These are phyloP conservation scores for Dysmachus trigonus DNA, from an alignment of 2,888 invertebrate species.

Conservation along the genomic window DNA sequence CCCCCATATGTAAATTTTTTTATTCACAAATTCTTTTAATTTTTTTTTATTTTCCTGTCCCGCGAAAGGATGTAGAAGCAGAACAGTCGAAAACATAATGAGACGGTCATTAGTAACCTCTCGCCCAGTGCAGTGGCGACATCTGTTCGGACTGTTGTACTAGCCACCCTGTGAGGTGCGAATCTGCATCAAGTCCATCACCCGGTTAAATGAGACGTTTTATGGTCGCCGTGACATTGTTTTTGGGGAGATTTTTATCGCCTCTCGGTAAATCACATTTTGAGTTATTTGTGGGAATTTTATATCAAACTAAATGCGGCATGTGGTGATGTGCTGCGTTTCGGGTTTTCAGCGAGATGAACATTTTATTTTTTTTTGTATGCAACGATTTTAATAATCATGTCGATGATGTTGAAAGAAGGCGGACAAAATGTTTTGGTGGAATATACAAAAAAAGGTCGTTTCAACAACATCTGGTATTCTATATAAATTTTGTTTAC, in stretches of 20 bases:
- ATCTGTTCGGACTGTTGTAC: neutral
- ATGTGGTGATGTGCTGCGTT: neutral
- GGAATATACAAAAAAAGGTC: neutral
- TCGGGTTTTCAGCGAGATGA: neutral
- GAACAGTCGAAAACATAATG: neutral
- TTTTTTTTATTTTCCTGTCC: neutral
- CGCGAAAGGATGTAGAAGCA: slow-evolving; percentile 12
- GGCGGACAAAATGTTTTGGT: neutral
- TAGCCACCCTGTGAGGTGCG: neutral
- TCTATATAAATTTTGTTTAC: neutral
- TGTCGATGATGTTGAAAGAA: neutral
- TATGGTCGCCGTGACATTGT: neutral
- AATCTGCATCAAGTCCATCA: neutral
- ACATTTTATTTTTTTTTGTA: neutral
- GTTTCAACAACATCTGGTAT: neutral
- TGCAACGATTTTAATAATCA: neutral
- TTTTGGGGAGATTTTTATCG: neutral
- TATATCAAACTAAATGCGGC: neutral
- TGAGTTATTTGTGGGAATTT: neutral
- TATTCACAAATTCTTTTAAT: neutral
- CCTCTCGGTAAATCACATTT: neutral
- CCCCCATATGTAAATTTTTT: slow-evolving; percentile 21
- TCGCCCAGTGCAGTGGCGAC: neutral
- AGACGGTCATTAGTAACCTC: neutral
- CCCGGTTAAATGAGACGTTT: neutral